A percentile compares a stretch with the other conserved stretches of the same genome.
Evolutionary conservation across 2,888 invertebrate species (phyloP).

Genomic region (Drosophila melanosoma): DNA sequence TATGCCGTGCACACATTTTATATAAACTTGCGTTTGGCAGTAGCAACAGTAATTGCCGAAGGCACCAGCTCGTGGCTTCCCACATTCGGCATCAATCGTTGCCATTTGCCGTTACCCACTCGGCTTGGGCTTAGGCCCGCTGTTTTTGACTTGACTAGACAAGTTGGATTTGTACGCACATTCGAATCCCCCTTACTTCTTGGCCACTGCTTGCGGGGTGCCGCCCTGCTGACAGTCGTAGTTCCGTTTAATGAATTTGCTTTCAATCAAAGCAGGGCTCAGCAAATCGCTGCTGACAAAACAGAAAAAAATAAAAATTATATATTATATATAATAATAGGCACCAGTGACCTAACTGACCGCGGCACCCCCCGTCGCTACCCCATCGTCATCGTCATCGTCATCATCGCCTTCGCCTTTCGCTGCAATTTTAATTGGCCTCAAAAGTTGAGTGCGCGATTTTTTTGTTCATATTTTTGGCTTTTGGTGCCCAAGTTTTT

Average conservation of each 20-base stretch:
- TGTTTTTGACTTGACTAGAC: slow-evolving; percentile 34
- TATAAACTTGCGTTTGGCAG: slow-evolving; percentile 63
- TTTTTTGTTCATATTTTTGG: slow-evolving; percentile 24
- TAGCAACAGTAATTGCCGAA: slow-evolving; percentile 33
- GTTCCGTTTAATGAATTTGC: slow-evolving; percentile 71
- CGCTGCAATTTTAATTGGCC: slow-evolving; percentile 58
- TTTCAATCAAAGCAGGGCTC: slow-evolving; percentile 52
- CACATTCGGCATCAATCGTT: slow-evolving; percentile 15
- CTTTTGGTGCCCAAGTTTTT: slow-evolving; percentile 4
- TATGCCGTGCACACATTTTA: slow-evolving; percentile 61
- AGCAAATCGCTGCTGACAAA: slow-evolving; percentile 10
- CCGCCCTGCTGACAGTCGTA: slow-evolving; percentile 22
- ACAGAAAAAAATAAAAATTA: not conserved
- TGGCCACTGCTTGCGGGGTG: not conserved
- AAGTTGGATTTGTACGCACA: slow-evolving; percentile 73
- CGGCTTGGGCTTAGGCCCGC: slow-evolving; percentile 23
- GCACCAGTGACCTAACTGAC: slow-evolving; percentile 53
- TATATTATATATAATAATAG: not conserved
- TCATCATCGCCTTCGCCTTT: slow-evolving; percentile 54
- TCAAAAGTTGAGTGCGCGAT: slow-evolving; percentile 29
- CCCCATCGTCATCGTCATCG: not conserved
- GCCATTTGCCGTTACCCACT: not conserved
- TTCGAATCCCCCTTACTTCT: slow-evolving; percentile 29
- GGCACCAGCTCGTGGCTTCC: slow-evolving; percentile 19
- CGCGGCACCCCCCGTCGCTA: slow-evolving; percentile 13